These are phyloP conservation scores for Spodoptera picta DNA, from an alignment of 2,888 invertebrate species.

Conservation along the genomic window DNA sequence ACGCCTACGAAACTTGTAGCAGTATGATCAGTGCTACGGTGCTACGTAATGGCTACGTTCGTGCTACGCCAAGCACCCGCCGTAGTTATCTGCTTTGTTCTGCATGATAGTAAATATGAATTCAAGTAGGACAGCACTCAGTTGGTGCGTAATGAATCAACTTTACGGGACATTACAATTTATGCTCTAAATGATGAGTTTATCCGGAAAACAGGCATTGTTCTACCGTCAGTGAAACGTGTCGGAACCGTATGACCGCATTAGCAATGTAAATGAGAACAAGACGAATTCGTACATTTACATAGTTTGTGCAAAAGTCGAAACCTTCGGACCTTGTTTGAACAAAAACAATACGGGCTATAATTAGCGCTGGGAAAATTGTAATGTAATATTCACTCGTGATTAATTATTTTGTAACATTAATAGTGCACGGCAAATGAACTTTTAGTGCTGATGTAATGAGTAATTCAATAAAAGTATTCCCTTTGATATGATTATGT, in stretches of 20 bases:
- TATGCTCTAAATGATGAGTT: slow-evolving; percentile 51
- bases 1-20: slow-evolving; percentile 45
- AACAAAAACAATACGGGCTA: slow-evolving; percentile 14
- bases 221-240: slow-evolving; percentile 27
- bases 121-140: slow-evolving; percentile 26
- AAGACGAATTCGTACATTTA: slow-evolving; percentile 52
- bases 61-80: slow-evolving; percentile 17
- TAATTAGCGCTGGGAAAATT: slow-evolving; percentile 7
- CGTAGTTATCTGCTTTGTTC: slow-evolving; percentile 26
- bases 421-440: neutral
- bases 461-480: neutral
- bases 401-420: neutral
- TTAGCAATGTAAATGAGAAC: slow-evolving; percentile 60
- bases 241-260: slow-evolving; percentile 42
- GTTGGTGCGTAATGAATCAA: slow-evolving; percentile 39
- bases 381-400: slow-evolving; percentile 1
- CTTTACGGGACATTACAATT: slow-evolving; percentile 41
- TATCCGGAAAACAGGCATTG: slow-evolving; percentile 50
- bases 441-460: neutral
- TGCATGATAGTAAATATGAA: slow-evolving; percentile 30
- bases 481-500: too few species aligned
- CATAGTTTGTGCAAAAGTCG: slow-evolving; percentile 55
- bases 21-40: slow-evolving; percentile 43
- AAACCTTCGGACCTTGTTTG: slow-evolving; percentile 30
- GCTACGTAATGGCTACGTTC: slow-evolving; percentile 31